phyloP scores from a whole-genome alignment of 2,797 vertebrate genomes.

The Delichon dasypus region DNA sequence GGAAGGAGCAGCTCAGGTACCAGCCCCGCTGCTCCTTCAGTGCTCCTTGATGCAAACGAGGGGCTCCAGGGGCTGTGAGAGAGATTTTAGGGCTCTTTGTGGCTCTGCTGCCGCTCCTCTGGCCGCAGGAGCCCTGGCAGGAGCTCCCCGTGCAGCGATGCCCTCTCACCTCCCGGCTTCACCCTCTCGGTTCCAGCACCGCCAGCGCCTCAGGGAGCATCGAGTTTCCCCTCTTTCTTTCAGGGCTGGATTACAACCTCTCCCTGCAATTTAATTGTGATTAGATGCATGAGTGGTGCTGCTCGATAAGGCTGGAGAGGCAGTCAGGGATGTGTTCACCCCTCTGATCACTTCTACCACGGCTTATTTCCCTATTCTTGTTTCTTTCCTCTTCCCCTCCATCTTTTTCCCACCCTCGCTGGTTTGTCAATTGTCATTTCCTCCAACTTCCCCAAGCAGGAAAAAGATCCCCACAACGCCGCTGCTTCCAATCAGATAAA shows the following conservation, averaged over 20 bases:
- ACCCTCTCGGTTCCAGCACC: neutral
- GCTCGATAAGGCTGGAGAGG: neutral
- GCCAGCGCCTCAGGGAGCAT: neutral
- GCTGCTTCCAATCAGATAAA: neutral
- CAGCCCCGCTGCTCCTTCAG: neutral
- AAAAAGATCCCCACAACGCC: neutral
- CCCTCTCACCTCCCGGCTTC: neutral
- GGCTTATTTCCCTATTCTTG: neutral
- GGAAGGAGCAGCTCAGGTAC: neutral
- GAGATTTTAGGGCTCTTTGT: neutral
- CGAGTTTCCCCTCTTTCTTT: neutral
- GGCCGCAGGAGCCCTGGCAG: neutral
- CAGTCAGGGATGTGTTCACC: neutral
- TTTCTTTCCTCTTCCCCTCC: neutral
- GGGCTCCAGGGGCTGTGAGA: neutral
- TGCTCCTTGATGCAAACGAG: neutral
- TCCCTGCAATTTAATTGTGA: slow-evolving; percentile 46
- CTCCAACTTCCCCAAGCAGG: neutral
- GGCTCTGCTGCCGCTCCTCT: neutral
- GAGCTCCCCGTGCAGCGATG: neutral
- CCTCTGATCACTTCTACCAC: neutral
- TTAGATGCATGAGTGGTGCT: slow-evolving; percentile 9
- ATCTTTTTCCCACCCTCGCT: neutral
- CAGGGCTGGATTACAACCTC: neutral
- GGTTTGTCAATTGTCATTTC: slow-evolving; percentile 9